Evolutionary conservation across 92 coral and sea anemone species (phyloP).

Genomic region (Diadumene lineata): DNA sequence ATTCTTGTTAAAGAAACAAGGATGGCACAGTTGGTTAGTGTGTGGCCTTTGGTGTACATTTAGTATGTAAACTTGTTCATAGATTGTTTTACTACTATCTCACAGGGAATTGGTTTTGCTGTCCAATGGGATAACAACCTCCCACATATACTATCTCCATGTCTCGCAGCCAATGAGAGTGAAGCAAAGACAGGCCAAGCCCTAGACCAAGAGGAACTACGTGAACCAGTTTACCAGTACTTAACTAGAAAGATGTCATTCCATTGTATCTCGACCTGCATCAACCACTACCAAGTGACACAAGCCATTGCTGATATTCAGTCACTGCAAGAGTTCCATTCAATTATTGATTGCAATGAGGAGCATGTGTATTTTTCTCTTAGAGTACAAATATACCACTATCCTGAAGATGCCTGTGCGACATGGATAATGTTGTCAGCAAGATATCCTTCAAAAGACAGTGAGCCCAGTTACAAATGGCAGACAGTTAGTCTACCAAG

Average conservation of each 20-base stretch:
- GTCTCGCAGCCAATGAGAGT: constrained; percentile 18
- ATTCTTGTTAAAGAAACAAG: too few species aligned
- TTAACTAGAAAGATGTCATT: constrained; percentile 8
- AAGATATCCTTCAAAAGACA: constrained; percentile 13
- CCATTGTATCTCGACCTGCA: constrained; percentile 14
- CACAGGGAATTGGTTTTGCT: constrained; percentile 21
- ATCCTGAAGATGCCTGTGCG: constrained; percentile 39
- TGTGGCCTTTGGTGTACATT: too few species aligned
- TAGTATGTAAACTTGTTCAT: too few species aligned
- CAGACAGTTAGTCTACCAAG: constrained; percentile 2
- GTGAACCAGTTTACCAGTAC: constrained; percentile 23
- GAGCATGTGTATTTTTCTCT: constrained; percentile 23
- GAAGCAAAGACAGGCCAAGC: constrained; percentile 30
- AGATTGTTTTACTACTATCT: too few species aligned
- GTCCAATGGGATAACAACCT: constrained; percentile 31
- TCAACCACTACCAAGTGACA: constrained; percentile 17
- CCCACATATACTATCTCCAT: constrained; percentile 26
- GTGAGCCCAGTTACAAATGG: constrained; percentile 23
- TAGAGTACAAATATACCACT: constrained; percentile 28
- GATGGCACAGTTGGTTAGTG: too few species aligned
- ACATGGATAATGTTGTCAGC: constrained; percentile 28
- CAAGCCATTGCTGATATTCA: constrained; percentile 22
- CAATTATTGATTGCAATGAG: constrained; percentile 20
- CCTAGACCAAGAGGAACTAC: constrained; percentile 23
- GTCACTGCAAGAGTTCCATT: constrained; percentile 11